These are phyloP conservation scores for Crotalus viridis DNA, from an alignment of 2,113 vertebrate species.

Conservation along the genomic window DNA sequence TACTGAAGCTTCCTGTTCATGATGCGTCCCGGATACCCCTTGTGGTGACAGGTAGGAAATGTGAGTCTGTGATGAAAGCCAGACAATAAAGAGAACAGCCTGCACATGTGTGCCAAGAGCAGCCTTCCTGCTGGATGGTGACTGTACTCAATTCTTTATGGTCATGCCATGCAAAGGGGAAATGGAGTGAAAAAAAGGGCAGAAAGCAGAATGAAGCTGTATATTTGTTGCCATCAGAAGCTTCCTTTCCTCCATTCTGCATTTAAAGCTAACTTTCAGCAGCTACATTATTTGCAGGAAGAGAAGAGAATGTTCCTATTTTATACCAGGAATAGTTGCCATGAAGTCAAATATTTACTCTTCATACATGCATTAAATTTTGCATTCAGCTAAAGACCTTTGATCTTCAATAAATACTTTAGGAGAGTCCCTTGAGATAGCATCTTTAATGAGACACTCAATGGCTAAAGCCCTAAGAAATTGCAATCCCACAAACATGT, in stretches of 20 bases:
- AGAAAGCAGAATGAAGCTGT: background rate
- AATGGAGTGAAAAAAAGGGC: background rate
- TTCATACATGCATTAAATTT: rapidly evolving
- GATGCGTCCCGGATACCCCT: slow-evolving; percentile 55
- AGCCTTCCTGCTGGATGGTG: background rate
- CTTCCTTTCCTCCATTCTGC: background rate
- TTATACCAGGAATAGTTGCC: background rate
- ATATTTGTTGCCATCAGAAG: background rate
- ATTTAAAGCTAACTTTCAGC: slow-evolving; percentile 21
- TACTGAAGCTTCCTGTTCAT: slow-evolving; percentile 24
- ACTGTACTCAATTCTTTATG: slow-evolving; percentile 15
- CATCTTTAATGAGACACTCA: background rate
- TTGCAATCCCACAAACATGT: background rate
- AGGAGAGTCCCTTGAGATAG: background rate
- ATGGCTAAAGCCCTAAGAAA: background rate
- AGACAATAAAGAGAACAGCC: slow-evolving; percentile 37
- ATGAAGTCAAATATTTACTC: slow-evolving; percentile 5
- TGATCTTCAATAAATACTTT: background rate
- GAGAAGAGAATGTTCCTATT: background rate
- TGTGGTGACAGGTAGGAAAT: slow-evolving; percentile 61
- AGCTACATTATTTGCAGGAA: slow-evolving; percentile 6
- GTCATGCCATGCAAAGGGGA: slow-evolving; percentile 35
- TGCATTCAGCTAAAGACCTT: rapidly evolving
- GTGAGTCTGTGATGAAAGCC: slow-evolving; percentile 41
- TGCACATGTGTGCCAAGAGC: slow-evolving; percentile 33